These are phyloP conservation scores for Timema podura DNA, from an alignment of 2,888 invertebrate genomes.

Conservation along the genomic window DNA sequence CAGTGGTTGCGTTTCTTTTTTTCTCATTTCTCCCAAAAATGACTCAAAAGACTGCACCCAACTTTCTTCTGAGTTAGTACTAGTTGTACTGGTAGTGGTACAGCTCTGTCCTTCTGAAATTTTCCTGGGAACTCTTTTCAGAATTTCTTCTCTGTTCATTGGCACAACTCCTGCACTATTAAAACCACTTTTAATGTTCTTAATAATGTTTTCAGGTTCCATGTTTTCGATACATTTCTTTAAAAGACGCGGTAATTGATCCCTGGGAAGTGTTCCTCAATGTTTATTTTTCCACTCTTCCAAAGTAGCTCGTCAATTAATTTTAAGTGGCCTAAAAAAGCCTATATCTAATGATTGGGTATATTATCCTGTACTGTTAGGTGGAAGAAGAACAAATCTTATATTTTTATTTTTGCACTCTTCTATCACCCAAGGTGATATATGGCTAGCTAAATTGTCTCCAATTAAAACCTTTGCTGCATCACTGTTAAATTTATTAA, in stretches of 20 bases:
- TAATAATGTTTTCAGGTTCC: not conserved
- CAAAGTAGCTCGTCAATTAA: not conserved
- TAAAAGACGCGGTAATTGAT: not conserved
- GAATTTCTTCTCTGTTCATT: not conserved
- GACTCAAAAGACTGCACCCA: not conserved
- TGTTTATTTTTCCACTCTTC: constrained; percentile 7
- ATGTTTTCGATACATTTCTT: not conserved
- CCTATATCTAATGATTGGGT: not conserved
- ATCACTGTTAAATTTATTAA: not conserved
- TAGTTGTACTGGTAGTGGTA: not conserved
- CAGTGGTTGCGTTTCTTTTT: not conserved
- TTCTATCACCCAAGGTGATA: not conserved
- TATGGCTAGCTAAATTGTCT: not conserved
- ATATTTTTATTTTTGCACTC: not conserved
- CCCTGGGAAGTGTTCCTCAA: not conserved
- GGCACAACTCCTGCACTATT: not conserved
- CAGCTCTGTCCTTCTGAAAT: not conserved
- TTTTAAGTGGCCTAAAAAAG: not conserved
- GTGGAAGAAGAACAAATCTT: not conserved
- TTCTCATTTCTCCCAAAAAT: not conserved
- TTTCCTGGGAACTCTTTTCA: not conserved
- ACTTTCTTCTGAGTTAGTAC: not conserved
- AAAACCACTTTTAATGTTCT: constrained; percentile 1
- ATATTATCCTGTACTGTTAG: not conserved
- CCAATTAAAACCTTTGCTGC: not conserved